A percentile compares a stretch with the other conserved stretches of the same genome.
phyloP scores from a whole-genome alignment of 2,888 invertebrate species.

The Xestia sexstrigata region DNA sequence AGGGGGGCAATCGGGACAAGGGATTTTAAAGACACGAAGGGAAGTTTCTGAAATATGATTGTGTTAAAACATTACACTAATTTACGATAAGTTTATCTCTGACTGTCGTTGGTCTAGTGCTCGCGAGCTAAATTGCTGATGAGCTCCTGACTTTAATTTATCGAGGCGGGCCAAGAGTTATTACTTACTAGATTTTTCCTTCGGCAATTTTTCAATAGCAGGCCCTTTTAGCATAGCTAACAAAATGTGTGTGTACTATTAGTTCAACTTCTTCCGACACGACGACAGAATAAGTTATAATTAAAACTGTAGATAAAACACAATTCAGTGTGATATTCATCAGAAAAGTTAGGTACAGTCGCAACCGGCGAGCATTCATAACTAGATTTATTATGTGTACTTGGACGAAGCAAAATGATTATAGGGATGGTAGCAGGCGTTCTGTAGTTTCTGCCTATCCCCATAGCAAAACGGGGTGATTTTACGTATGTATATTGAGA shows the following conservation, averaged over 20 bases:
- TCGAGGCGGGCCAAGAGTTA: neutral
- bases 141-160: neutral
- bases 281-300: neutral
- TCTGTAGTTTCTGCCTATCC: neutral
- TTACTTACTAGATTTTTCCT: neutral
- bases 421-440: fast-evolving
- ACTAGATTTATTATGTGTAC: neutral
- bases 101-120: no score
- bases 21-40: neutral
- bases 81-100: neutral
- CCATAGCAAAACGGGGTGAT: neutral
- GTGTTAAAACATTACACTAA: neutral
- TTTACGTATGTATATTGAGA: neutral
- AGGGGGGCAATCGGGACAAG: neutral
- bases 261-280: neutral
- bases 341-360: neutral
- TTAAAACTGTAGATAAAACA: neutral
- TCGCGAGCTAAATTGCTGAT: neutral
- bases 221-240: neutral
- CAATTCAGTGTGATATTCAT: neutral
- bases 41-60: neutral
- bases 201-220: neutral
- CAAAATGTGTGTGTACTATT: neutral
- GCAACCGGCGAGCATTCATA: neutral
- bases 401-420: neutral